Base-by-base conservation (phyloP, 2,113 vertebrate genomes). In the Amphiprion ocellaris region DNA sequence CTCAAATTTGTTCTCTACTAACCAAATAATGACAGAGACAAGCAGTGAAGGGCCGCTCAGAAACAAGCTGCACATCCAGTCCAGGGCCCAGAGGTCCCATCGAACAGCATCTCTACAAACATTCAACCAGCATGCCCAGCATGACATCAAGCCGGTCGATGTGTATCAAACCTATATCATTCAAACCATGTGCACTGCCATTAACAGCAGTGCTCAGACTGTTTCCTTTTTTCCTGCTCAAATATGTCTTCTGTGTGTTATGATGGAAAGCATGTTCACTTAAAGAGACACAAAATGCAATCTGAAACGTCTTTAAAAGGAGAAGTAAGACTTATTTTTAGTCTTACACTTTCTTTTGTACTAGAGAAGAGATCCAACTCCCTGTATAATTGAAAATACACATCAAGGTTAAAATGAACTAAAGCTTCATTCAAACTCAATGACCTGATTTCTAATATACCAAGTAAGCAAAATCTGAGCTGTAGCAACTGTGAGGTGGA, bases 381-480 rank as follows among this genome's bases (percentile, higher is more conserved):
- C 1, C 16, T 46, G 9, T 46, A 10, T 53, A 19, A 30, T 16
- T 10, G 53, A 66, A 47, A 49, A 54, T 30, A 58, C 7, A 39
- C 46, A 28, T 54, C 55, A 53, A 28, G 17, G 60, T 65, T 21
- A 7, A 26, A 53, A 50, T 39, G 4, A 66, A 54, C 15, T 15
- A 61, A 50, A 62, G 5, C 37, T 7, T 49, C 21, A 63, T 37
- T 67, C 11, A 24, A 74, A 44, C 56, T 47, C 21, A 19, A 16
- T 47, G 19, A 0, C 55, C 24, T 47, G 68, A 47, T 59, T 70
- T 70, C 63, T 74, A 46, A 14, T 67, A 67, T 50, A 75, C 49
- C 41, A 58, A 12, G 41, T 50, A 71, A 46, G 66, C 50, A 63
- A 70, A 68, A 67, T 65, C 47, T 55, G 64, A 52, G 41, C 15